A percentile compares a stretch with the other conserved stretches of the same genome.
Evolutionary conservation across 2,888 invertebrate genomes (phyloP).

Genomic region (Cheilosia variabilis): DNA sequence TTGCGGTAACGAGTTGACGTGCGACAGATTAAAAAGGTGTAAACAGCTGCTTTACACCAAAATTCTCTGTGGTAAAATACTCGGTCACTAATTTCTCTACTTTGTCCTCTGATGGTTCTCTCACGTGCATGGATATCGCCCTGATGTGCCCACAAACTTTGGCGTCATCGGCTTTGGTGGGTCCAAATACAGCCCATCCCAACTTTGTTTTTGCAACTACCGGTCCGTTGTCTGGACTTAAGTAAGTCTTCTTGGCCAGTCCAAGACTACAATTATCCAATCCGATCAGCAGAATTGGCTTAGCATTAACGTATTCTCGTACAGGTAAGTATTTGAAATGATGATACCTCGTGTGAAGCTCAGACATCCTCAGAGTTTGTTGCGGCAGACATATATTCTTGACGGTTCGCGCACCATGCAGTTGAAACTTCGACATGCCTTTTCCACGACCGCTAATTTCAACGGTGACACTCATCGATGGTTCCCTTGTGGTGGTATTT

Average conservation of each 20-base stretch:
- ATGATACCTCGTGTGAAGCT: background rate
- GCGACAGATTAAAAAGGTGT: conserved; percentile 7
- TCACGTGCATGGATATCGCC: too few species aligned
- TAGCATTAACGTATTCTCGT: background rate
- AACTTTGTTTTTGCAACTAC: conserved; percentile 15
- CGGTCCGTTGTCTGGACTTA: background rate
- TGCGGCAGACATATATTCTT: background rate
- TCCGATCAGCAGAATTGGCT: background rate
- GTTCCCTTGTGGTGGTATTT: too few species aligned
- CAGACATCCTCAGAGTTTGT: conserved; percentile 15
- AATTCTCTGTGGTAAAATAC: conserved; percentile 18
- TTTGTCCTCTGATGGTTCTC: background rate
- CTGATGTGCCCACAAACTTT: too few species aligned
- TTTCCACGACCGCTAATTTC: background rate
- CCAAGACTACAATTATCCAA: conserved; percentile 1
- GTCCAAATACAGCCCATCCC: conserved; percentile 9
- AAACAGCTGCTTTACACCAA: background rate
- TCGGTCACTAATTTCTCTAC: background rate
- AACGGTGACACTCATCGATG: background rate
- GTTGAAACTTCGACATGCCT: background rate
- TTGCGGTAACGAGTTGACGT: background rate
- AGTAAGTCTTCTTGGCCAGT: background rate
- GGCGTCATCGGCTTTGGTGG: background rate
- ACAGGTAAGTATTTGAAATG: conserved; percentile 12
- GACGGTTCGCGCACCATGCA: conserved; percentile 7